Evolutionary conservation across 1,140 invertebrate genomes (phyloP), one percentile per base, ranked within the genome.

Genomic region (Brachionus rotundiformis): DNA sequence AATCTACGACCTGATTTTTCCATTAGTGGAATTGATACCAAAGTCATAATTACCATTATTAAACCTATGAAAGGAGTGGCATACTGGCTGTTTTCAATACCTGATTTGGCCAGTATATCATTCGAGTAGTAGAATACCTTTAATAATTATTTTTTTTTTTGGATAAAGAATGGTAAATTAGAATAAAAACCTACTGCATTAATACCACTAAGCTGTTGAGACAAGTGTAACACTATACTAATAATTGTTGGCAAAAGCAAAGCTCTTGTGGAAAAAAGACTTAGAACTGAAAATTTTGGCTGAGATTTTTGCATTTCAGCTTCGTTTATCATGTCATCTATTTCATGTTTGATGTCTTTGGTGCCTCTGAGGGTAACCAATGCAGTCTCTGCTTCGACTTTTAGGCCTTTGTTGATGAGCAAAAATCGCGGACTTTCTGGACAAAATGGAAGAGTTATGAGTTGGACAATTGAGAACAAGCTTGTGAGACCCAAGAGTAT

Each of bases 371-470:
- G 11, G 11, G 7, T 7, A 3, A 23, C 7, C 6, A 77, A 85
- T 92, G 92, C 92, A 87, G 93, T 92, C 84, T 94, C 90, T 49
- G 95, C 94, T 86, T 95, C 94, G 85, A 95, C 93, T 87, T 96
- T 94, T 92, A 94, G 93, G 88, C 95, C 93, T 87, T 94, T 93
- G 65, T 93, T 95, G 84, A 98, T 94, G 85, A 97, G 92, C 86
- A 98, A 91, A 90, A 92, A 92, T 85, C 94, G 90, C 61, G 94
- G 94, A 83, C 93, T 95, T 89, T 98, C 95, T 25, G 95, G 94
- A 90, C 95, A 97, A 84, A 95, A 91, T 83, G 94, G 94, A 86
- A 98, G 90, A 85, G 96, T 90, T 83, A 95, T 87, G 85, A 97
- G 90, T 90, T 98, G 95, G 85, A 96, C 90, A 85, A 95, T 90